Conservation (phyloP, 2,888 invertebrate species). For the Chrysotoxum bicinctum region DNA sequence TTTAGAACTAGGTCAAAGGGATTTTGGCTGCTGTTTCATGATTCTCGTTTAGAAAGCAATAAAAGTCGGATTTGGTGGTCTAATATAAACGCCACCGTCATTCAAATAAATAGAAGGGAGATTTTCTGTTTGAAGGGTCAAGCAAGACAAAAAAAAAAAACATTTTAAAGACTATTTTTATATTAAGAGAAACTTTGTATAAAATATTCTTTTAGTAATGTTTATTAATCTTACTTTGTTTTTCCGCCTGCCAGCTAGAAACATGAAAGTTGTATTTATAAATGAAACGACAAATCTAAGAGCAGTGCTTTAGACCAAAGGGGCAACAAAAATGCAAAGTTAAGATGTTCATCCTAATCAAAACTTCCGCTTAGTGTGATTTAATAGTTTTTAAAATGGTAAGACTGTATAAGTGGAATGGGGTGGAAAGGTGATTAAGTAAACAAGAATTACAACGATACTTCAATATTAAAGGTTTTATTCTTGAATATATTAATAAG, state of each 20-base stretch:
- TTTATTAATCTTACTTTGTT: not conserved
- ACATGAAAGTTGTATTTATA: no score
- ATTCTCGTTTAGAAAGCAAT: conserved; percentile 46
- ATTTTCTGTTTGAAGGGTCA: not conserved
- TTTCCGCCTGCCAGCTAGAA: not conserved
- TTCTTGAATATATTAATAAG: no score
- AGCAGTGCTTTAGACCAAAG: no score
- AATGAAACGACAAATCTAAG: no score
- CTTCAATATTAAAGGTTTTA: no score
- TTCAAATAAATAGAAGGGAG: not conserved
- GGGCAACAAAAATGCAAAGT: no score
- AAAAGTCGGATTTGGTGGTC: conserved; percentile 47
- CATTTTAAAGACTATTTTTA: not conserved
- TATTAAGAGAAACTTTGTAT: not conserved
- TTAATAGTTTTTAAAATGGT: no score
- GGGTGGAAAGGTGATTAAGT: no score
- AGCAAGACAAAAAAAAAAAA: not conserved
- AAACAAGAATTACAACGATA: no score
- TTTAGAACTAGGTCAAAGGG: conserved; percentile 42
- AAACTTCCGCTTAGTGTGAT: no score
- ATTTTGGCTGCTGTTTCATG: conserved; percentile 30
- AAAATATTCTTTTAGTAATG: not conserved
- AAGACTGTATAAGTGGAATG: no score
- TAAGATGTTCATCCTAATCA: no score
- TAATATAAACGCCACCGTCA: conserved; percentile 28